Conservation (phyloP, 2,113 vertebrate species). For the Pedionomus torquatus region DNA sequence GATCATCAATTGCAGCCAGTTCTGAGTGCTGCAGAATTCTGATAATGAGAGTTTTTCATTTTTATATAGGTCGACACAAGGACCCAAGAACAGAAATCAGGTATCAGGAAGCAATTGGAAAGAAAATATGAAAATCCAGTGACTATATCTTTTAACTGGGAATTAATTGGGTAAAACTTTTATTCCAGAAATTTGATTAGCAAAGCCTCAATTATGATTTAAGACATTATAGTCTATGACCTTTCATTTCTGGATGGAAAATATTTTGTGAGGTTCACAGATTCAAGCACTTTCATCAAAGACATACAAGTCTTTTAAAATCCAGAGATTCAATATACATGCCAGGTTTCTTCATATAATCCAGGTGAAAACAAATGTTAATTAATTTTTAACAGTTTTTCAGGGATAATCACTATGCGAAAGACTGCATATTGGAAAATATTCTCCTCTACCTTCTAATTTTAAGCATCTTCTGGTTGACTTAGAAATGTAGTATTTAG, state of each 20-base stretch:
- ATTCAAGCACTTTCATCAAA: background rate
- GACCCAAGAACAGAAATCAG: constrained; percentile 17
- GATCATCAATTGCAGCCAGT: background rate
- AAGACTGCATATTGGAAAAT: background rate
- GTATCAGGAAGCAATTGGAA: background rate
- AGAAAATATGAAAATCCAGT: constrained; percentile 26
- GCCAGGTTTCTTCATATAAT: background rate
- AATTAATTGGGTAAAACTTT: constrained; percentile 20
- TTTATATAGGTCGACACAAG: constrained; percentile 49
- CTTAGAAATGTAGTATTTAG: background rate
- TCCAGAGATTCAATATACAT: background rate
- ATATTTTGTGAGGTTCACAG: background rate
- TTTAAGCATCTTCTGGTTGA: background rate
- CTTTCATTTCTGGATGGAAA: background rate
- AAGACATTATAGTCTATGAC: background rate
- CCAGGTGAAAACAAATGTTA: background rate
- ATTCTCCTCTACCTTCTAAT: background rate
- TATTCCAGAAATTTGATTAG: constrained; percentile 6
- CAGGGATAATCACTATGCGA: background rate
- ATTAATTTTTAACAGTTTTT: background rate
- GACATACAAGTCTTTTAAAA: background rate
- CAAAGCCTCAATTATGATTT: background rate
- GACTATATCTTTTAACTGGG: constrained; percentile 5
- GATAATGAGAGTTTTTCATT: constrained; percentile 34
- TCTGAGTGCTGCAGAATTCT: constrained; percentile 36